A percentile compares a stretch with the other conserved stretches of the same genome.
Evolutionary conservation across 92 coral and sea anemone species (phyloP).

Genomic region (Porites divaricata): DNA sequence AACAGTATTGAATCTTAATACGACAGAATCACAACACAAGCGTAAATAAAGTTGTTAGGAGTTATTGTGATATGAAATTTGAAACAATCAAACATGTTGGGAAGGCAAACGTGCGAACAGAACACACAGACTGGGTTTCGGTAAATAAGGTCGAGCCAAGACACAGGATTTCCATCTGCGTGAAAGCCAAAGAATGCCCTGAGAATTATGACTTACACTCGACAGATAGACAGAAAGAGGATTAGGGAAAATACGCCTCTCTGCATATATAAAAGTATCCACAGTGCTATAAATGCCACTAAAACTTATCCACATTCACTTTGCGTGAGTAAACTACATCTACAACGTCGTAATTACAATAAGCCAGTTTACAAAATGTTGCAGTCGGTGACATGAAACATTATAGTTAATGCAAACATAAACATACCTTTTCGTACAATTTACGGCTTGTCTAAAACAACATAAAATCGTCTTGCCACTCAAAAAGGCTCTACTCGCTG

Average conservation of each 20-base stretch:
- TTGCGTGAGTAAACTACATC: conserved; percentile 34
- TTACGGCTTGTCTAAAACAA: not conserved
- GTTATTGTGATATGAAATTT: conserved; percentile 24
- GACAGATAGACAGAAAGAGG: conserved; percentile 7
- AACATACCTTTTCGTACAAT: conserved; percentile 47
- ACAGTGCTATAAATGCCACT: too few relatives aligned
- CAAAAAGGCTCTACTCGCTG: not conserved
- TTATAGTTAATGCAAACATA: conserved; percentile 71
- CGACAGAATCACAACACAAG: conserved; percentile 7
- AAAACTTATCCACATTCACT: conserved; percentile 9
- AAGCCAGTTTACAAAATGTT: conserved; percentile 40
- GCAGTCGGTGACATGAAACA: conserved; percentile 57
- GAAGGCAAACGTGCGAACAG: not conserved
- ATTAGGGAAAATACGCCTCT: conserved; percentile 2
- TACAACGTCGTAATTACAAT: not conserved
- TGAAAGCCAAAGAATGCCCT: not conserved
- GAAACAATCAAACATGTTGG: not conserved
- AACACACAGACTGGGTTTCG: not conserved
- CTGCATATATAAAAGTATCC: not conserved
- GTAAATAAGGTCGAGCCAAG: not conserved
- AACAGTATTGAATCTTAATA: not conserved
- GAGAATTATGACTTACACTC: not conserved
- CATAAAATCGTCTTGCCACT: not conserved
- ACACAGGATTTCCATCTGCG: not conserved
- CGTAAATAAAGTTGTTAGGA: conserved; percentile 32